These are phyloP conservation scores for Pollachius pollachius DNA, from an alignment of 2,113 vertebrate genomes.

Conservation along the genomic window DNA sequence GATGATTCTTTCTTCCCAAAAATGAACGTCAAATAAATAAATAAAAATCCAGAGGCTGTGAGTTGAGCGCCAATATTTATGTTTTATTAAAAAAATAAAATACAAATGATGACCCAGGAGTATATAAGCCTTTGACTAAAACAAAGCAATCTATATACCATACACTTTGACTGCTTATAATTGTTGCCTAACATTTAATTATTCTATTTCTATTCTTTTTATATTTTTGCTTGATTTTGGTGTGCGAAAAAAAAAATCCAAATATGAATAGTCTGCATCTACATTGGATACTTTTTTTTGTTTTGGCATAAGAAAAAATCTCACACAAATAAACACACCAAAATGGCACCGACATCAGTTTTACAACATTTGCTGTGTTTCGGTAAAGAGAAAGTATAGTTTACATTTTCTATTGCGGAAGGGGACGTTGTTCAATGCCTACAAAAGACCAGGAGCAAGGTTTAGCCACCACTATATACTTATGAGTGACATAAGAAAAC, in stretches of 20 bases:
- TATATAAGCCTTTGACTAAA: conserved; percentile 57
- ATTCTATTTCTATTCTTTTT: conserved; percentile 10
- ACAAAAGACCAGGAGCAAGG: no score
- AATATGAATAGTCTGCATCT: conserved; percentile 32
- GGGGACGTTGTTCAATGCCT: no score
- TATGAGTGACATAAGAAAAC: no score
- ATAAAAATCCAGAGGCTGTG: not conserved
- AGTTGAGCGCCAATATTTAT: conserved; percentile 60
- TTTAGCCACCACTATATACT: no score
- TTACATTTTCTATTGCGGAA: not conserved
- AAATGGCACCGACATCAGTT: conserved; percentile 4
- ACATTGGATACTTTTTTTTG: conserved; percentile 19
- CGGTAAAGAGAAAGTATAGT: not conserved
- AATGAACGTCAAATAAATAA: conserved; percentile 1
- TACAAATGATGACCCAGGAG: conserved; percentile 75
- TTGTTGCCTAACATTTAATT: conserved; percentile 2
- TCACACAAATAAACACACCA: conserved; percentile 25
- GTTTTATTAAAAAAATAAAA: conserved; percentile 82
- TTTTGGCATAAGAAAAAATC: conserved; percentile 32
- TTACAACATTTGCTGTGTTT: no score
- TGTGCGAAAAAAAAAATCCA: conserved; percentile 33
- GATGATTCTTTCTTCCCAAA: no score
- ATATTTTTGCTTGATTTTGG: conserved; percentile 52
- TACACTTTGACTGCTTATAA: conserved; percentile 50
- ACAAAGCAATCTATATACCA: conserved; percentile 42